These are phyloP conservation scores for Rhinophrynus dorsalis DNA, from an alignment of 2,797 vertebrate species.

Conservation along the genomic window DNA sequence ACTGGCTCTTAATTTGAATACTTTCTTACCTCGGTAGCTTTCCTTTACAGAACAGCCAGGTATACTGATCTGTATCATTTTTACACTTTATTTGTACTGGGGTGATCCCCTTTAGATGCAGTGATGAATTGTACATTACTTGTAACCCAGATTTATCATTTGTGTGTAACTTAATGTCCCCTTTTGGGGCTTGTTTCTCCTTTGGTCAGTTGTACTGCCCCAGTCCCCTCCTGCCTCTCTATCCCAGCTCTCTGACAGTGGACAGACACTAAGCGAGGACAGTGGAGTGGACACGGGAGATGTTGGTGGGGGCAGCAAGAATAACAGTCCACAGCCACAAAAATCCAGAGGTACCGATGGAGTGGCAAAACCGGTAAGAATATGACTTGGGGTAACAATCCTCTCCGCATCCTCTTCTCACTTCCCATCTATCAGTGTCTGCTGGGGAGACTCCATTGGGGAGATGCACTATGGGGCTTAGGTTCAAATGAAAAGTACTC, in stretches of 20 bases:
- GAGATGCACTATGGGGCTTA: too few relatives aligned
- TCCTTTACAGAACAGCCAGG: too few relatives aligned
- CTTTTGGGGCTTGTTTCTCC: background rate
- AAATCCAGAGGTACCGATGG: constrained; percentile 74
- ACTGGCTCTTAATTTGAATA: too few relatives aligned
- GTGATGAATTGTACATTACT: too few relatives aligned
- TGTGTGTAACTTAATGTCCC: background rate
- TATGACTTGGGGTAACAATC: too few relatives aligned
- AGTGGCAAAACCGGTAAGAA: constrained; percentile 44
- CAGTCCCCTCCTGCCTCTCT: constrained; percentile 75
- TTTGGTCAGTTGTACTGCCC: constrained; percentile 39
- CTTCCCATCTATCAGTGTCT: background rate
- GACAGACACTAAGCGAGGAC: constrained; percentile 95
- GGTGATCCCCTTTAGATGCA: too few relatives aligned
- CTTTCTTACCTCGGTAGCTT: too few relatives aligned
- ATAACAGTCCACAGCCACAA: constrained; percentile 71
- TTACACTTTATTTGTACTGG: too few relatives aligned
- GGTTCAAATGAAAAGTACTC: too few relatives aligned
- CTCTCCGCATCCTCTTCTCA: background rate
- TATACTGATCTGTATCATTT: too few relatives aligned
- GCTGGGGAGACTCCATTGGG: too few relatives aligned
- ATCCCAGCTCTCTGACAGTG: constrained; percentile 93
- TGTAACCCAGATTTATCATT: too few relatives aligned
- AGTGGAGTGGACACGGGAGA: constrained; percentile 93
- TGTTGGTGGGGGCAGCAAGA: constrained; percentile 72